Evolutionary conservation across 2,797 vertebrate genomes (phyloP).

Genomic region (Gallinago nigripennis): DNA sequence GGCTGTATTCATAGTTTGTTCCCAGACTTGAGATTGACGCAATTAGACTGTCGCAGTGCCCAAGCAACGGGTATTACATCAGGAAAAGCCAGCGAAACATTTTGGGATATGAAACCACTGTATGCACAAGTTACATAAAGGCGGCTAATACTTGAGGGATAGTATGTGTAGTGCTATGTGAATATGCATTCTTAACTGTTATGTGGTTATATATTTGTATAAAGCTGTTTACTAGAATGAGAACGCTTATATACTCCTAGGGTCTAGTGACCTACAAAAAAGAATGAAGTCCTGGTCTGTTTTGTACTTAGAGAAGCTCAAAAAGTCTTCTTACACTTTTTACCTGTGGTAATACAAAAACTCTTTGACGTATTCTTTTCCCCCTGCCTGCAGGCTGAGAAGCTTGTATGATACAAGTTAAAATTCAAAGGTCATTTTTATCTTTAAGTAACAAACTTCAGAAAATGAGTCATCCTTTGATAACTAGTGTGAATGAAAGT

Average conservation of each 20-base stretch:
- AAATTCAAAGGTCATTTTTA: conserved; percentile 29
- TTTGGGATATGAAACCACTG: neutral
- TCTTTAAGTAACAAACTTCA: conserved; percentile 3
- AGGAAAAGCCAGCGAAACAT: neutral
- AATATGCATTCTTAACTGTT: neutral
- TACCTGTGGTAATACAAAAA: neutral
- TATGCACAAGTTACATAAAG: neutral
- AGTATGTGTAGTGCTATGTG: neutral
- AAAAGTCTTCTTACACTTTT: neutral
- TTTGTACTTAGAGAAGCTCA: neutral
- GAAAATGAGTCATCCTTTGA: conserved; percentile 2
- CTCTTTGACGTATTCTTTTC: neutral
- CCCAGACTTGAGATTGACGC: neutral
- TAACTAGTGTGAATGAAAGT: conserved; percentile 13
- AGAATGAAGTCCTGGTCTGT: neutral
- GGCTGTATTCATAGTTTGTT: conserved; percentile 17
- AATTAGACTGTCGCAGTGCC: neutral
- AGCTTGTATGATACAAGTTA: neutral
- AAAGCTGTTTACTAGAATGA: neutral
- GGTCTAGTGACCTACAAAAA: neutral
- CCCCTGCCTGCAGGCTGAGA: neutral
- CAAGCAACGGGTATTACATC: neutral
- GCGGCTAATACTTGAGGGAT: neutral
- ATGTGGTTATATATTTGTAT: neutral
- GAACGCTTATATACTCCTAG: neutral